Conservation (phyloP, 2,113 vertebrate genomes). For the Chinchilla lanigera region DNA sequence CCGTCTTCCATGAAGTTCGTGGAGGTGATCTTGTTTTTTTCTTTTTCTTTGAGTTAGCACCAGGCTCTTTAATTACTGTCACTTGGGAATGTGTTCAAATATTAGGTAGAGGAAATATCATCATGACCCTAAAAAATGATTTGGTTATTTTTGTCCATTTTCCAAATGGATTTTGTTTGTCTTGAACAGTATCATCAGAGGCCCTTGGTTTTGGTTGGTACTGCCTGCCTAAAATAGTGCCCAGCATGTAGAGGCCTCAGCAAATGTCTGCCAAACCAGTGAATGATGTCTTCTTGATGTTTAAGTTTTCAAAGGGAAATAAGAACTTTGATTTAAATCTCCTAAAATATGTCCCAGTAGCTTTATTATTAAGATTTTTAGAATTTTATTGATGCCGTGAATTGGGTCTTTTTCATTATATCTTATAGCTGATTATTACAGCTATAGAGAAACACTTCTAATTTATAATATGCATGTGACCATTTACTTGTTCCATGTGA, state of each 20-base stretch:
- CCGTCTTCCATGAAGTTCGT: background rate
- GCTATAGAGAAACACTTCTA: background rate
- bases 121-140: background rate
- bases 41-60: background rate
- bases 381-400: slow-evolving; percentile 16
- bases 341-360: background rate
- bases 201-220: background rate
- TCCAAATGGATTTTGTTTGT: slow-evolving; percentile 27
- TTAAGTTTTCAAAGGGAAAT: slow-evolving; percentile 36
- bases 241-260: background rate
- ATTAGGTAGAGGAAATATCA: background rate
- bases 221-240: background rate
- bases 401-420: background rate
- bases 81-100: background rate
- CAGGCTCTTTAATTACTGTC: background rate
- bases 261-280: background rate
- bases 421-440: background rate
- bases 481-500: background rate
- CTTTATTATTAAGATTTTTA: slow-evolving; percentile 36
- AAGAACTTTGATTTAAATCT: slow-evolving; percentile 22
- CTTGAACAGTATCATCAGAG: background rate
- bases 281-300: background rate
- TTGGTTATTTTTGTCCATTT: background rate
- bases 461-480: background rate
- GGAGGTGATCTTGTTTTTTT: background rate